Evolutionary conservation across 1,140 invertebrate genomes (phyloP).

Genomic region (Apocrypta bakeri): DNA sequence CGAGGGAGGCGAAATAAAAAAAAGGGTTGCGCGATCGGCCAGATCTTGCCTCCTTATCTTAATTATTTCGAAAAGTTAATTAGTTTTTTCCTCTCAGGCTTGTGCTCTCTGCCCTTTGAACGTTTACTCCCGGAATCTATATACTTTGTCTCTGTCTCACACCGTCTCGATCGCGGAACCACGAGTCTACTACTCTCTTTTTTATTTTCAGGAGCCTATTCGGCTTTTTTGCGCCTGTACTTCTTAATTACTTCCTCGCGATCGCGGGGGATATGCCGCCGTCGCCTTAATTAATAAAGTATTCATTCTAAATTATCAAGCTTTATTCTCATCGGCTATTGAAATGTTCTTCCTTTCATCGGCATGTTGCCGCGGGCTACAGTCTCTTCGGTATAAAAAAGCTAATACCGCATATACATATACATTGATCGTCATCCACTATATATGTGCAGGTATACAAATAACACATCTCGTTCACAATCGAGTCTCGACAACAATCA

Average conservation of each 20-base stretch:
- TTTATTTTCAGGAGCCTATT: neutral
- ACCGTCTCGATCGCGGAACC: conserved; percentile 28
- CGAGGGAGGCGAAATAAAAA: conserved; percentile 45
- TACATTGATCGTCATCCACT: neutral
- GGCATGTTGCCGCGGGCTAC: conserved; percentile 1
- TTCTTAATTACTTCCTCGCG: conserved; percentile 49
- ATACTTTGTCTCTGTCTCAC: conserved; percentile 9
- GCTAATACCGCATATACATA: neutral
- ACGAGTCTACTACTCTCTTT: neutral
- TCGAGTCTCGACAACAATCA: neutral
- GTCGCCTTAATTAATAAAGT: conserved; percentile 47
- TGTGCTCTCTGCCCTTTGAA: conserved; percentile 60
- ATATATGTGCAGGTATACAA: neutral
- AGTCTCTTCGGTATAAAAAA: no score
- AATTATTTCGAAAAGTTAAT: conserved; percentile 71
- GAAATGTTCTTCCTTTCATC: conserved; percentile 28
- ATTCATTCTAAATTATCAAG: conserved; percentile 29
- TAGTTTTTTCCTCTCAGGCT: conserved; percentile 65
- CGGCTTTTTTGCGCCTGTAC: conserved; percentile 22
- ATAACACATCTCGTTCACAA: neutral
- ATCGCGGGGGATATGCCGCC: conserved; percentile 3
- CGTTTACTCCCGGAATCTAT: conserved; percentile 54
- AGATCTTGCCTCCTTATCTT: conserved; percentile 67
- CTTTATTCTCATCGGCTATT: conserved; percentile 37
- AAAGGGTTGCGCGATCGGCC: conserved; percentile 58